A percentile compares a stretch with the other conserved stretches of the same genome.
phyloP scores from a whole-genome alignment of 2,888 invertebrate species.

The Synanthedon formicaeformis region DNA sequence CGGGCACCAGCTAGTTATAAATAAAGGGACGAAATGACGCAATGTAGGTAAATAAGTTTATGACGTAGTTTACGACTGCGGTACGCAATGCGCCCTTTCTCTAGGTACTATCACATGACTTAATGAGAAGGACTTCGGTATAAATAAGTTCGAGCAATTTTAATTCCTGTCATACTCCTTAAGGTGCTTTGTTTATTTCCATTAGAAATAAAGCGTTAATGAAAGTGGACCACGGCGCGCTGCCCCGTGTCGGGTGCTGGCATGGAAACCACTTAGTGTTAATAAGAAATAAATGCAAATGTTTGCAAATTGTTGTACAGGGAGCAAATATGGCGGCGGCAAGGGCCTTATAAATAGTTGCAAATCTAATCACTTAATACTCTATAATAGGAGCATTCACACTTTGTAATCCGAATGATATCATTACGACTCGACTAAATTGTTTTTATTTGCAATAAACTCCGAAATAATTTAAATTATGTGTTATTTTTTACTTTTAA shows the following conservation, averaged over 20 bases:
- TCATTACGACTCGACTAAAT: background rate
- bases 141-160: too few species aligned
- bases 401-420: background rate
- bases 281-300: background rate
- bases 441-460: background rate
- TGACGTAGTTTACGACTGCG: too few species aligned
- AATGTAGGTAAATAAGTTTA: too few species aligned
- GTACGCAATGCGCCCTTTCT: too few species aligned
- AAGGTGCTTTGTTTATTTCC: background rate
- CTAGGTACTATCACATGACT: too few species aligned
- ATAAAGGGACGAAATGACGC: too few species aligned
- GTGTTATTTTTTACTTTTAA: too few species aligned
- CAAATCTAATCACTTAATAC: background rate
- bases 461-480: too few species aligned
- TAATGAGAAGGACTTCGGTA: too few species aligned
- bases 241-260: background rate
- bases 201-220: background rate
- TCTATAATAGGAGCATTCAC: background rate
- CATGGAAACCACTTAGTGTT: background rate
- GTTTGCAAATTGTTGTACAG: background rate
- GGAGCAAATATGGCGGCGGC: background rate
- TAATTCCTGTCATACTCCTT: too few species aligned
- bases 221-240: background rate
- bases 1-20: too few species aligned
- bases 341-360: background rate